phyloP scores from a whole-genome alignment of 2,888 invertebrate genomes.

The Venustoraphidia nigricollis region DNA sequence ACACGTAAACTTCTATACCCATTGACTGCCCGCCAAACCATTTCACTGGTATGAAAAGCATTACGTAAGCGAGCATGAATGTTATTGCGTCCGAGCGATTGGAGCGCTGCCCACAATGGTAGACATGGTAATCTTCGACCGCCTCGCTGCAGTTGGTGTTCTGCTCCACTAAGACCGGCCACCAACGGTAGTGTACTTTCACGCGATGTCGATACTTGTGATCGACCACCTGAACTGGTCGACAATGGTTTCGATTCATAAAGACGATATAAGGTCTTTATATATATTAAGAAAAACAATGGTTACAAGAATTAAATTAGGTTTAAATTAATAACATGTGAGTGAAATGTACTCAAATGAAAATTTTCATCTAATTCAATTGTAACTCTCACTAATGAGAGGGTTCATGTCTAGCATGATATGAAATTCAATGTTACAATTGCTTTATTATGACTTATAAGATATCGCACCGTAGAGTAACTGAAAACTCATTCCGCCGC shows the following conservation, averaged over 20 bases:
- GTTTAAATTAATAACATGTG: background rate
- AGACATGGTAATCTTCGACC: constrained; percentile 55
- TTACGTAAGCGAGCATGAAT: constrained; percentile 53
- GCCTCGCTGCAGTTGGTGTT: constrained; percentile 22
- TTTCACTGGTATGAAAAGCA: constrained; percentile 58
- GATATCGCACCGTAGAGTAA: too few relatives aligned
- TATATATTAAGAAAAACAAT: constrained; percentile 16
- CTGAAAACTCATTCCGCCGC: too few relatives aligned
- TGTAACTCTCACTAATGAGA: too few relatives aligned
- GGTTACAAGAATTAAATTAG: background rate
- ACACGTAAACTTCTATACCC: constrained; percentile 52
- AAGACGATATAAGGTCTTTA: constrained; percentile 25
- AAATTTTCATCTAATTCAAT: background rate
- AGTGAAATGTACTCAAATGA: background rate
- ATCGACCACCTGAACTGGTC: constrained; percentile 15
- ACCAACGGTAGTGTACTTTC: constrained; percentile 42
- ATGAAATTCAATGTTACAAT: too few relatives aligned
- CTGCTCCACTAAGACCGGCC: constrained; percentile 36
- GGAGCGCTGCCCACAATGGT: constrained; percentile 71
- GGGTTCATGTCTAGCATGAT: too few relatives aligned
- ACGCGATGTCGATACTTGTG: constrained; percentile 27
- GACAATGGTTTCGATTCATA: constrained; percentile 27
- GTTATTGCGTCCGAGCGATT: constrained; percentile 54
- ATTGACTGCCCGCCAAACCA: constrained; percentile 39
- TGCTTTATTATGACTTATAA: too few relatives aligned